phyloP scores from a whole-genome alignment of 2,113 vertebrate species.

The Octodon degus region DNA sequence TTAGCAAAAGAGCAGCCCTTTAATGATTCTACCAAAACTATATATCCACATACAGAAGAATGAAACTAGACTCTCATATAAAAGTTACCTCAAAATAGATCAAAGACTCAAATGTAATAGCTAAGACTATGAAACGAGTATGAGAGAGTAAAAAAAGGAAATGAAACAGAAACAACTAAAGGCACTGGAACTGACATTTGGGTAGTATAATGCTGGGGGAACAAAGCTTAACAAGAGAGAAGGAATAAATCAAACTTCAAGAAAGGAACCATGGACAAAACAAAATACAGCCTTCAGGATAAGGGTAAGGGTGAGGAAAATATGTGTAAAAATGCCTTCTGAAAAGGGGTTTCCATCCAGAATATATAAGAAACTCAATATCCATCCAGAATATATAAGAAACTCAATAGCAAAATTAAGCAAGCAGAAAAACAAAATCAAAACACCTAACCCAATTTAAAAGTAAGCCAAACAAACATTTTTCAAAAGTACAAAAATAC shows the following conservation, averaged over 20 bases:
- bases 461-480: not conserved
- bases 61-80: not conserved
- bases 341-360: not conserved
- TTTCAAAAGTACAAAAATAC: not conserved
- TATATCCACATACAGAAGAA: not conserved
- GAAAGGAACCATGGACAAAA: not conserved
- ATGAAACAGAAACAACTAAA: not conserved
- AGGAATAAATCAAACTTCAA: not conserved
- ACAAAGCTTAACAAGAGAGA: not conserved
- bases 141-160: not conserved
- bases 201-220: too few species aligned
- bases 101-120: not conserved
- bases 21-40: not conserved
- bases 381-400: not conserved
- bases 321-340: too few species aligned
- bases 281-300: not conserved
- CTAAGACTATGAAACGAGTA: not conserved
- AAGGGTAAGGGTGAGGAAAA: not conserved
- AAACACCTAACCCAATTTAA: not conserved
- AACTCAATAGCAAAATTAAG: not conserved
- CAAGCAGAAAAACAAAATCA: not conserved
- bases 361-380: not conserved
- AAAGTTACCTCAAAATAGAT: not conserved
- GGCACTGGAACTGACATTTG: not conserved
- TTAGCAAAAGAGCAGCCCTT: not conserved